Percentiles rank a stretch among this genome's conserved stretches.
Evolutionary conservation across 1,140 invertebrate species (phyloP).

Genomic region (Lepidotrigona ventralis): DNA sequence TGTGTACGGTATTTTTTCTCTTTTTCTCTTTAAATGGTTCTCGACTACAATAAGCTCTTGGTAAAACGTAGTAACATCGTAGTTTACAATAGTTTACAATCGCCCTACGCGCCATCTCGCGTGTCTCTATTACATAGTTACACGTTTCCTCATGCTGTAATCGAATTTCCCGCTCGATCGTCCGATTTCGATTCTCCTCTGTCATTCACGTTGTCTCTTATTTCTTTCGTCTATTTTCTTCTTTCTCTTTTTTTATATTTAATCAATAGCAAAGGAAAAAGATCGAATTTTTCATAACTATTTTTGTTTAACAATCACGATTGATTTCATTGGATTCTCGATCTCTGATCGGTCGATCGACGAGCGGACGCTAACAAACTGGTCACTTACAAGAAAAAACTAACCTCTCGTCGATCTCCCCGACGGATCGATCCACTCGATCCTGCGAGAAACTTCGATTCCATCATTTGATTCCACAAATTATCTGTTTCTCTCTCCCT

Average conservation of each 20-base stretch:
- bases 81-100: constrained; percentile 81
- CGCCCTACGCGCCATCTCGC: constrained; percentile 65
- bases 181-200: background rate
- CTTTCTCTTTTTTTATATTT: background rate
- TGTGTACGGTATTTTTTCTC: constrained; percentile 21
- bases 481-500: constrained; percentile 1
- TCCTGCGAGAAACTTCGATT: constrained; percentile 62
- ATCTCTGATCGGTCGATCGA: constrained; percentile 30
- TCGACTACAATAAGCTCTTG: constrained; percentile 81
- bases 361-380: constrained; percentile 49
- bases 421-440: constrained; percentile 9
- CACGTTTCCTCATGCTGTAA: constrained; percentile 72
- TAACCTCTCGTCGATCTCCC: constrained; percentile 24
- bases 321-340: background rate
- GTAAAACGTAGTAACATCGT: constrained; percentile 81
- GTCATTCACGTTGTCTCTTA: background rate
- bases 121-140: constrained; percentile 75
- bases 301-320: background rate
- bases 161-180: constrained; percentile 61
- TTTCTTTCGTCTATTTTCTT: background rate
- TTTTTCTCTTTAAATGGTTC: constrained; percentile 75
- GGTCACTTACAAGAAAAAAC: constrained; percentile 46
- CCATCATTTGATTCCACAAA: constrained; percentile 64
- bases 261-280: background rate
- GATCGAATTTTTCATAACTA: background rate